A percentile compares a stretch with the other conserved stretches of the same genome.
phyloP scores from a whole-genome alignment of 2,113 vertebrate genomes.

The Aramus guarauna region DNA sequence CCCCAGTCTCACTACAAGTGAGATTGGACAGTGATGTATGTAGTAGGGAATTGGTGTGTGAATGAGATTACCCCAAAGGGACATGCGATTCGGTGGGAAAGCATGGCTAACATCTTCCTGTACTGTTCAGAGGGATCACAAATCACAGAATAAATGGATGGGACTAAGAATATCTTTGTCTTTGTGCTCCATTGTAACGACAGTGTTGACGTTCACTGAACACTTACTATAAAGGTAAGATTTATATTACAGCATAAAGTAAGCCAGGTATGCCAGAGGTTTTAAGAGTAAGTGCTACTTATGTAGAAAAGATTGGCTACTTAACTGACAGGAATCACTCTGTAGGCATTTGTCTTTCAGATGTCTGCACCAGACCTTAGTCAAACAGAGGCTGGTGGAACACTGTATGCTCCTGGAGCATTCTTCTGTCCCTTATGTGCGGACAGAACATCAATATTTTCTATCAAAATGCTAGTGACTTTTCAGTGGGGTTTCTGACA shows the following conservation, averaged over 20 bases:
- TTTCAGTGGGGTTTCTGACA: not conserved
- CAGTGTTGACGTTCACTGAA: conserved; percentile 1
- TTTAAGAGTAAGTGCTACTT: conserved; percentile 34
- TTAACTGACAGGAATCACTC: not conserved
- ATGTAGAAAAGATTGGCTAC: not conserved
- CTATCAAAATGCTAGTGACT: not conserved
- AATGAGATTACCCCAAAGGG: conserved; percentile 36
- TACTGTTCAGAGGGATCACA: not conserved
- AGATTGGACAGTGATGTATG: conserved; percentile 44
- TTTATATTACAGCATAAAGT: not conserved
- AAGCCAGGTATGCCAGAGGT: not conserved
- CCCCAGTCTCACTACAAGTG: not conserved
- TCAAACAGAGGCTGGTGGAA: not conserved
- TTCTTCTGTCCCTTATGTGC: not conserved
- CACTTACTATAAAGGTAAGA: not conserved
- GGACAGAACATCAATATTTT: not conserved
- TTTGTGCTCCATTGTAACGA: not conserved
- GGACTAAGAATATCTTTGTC: conserved; percentile 1
- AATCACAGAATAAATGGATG: conserved; percentile 26
- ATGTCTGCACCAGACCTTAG: not conserved
- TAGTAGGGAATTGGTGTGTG: conserved; percentile 11
- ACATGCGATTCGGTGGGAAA: not conserved
- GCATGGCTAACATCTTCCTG: not conserved
- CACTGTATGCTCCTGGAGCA: not conserved
- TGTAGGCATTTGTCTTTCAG: not conserved